phyloP scores from a whole-genome alignment of 2,113 vertebrate genomes.

The Prolemur simus region DNA sequence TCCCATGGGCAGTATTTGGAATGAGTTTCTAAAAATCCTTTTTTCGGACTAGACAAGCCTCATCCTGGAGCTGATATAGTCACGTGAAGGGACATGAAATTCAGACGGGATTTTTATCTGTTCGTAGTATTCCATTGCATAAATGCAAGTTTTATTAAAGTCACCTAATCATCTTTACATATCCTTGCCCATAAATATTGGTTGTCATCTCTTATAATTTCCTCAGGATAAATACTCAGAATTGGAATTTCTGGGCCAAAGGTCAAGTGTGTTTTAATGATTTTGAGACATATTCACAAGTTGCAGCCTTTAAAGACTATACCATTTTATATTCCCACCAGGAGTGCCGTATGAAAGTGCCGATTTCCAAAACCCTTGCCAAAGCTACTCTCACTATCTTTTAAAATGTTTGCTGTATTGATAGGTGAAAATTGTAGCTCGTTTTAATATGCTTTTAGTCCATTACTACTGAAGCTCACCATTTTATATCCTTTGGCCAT shows the following conservation, averaged over 20 bases:
- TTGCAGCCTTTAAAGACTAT: neutral
- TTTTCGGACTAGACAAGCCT: neutral
- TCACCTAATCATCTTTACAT: neutral
- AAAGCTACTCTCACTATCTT: constrained; percentile 1
- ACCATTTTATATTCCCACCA: neutral
- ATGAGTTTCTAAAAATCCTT: neutral
- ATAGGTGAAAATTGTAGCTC: neutral
- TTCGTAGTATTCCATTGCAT: neutral
- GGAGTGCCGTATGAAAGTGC: neutral
- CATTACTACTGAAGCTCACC: neutral
- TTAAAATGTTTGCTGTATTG: constrained; percentile 38
- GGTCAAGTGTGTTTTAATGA: neutral
- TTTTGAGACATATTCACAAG: neutral
- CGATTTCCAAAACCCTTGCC: neutral
- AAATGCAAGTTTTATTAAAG: constrained; percentile 25
- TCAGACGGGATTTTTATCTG: neutral
- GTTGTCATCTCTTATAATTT: constrained; percentile 24
- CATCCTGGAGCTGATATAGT: neutral
- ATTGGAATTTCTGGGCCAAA: constrained; percentile 21
- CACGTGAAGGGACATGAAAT: neutral
- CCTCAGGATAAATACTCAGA: neutral
- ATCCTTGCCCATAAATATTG: neutral
- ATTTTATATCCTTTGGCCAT: constrained; percentile 43
- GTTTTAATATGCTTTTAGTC: constrained; percentile 16
- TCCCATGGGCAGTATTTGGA: neutral